phyloP scores from a whole-genome alignment of 2,888 invertebrate genomes.

The Hyalella azteca region DNA sequence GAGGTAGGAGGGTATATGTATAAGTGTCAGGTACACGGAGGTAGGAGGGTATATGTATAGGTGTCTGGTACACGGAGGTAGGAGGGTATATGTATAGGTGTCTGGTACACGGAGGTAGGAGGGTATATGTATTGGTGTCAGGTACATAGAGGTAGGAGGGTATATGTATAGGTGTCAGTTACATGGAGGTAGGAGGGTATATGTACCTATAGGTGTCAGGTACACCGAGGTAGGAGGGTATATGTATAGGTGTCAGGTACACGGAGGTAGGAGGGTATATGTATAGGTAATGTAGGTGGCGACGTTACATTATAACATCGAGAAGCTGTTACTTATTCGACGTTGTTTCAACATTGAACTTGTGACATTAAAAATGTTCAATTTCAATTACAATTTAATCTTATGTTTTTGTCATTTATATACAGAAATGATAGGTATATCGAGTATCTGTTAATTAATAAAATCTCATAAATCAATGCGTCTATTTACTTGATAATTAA shows the following conservation, averaged over 20 bases:
- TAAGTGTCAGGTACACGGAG: neutral
- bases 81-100: neutral
- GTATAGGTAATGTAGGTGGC: no score
- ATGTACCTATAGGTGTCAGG: neutral
- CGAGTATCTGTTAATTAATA: no score
- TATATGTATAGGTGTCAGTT: no score
- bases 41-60: neutral
- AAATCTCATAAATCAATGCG: no score
- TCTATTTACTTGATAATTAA: no score
- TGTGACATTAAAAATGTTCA: no score
- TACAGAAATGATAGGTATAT: no score
- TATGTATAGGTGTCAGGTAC: neutral
- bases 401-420: no score
- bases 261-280: neutral
- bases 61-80: neutral
- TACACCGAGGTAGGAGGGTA: neutral
- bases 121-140: neutral
- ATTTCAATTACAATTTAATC: no score
- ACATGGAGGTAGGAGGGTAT: neutral
- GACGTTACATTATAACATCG: no score
- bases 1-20: neutral
- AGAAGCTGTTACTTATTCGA: no score
- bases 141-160: neutral
- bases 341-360: no score
- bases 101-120: neutral